Evolutionary conservation across 1,140 invertebrate genomes (phyloP).

Genomic region (Coptotermes formosanus): DNA sequence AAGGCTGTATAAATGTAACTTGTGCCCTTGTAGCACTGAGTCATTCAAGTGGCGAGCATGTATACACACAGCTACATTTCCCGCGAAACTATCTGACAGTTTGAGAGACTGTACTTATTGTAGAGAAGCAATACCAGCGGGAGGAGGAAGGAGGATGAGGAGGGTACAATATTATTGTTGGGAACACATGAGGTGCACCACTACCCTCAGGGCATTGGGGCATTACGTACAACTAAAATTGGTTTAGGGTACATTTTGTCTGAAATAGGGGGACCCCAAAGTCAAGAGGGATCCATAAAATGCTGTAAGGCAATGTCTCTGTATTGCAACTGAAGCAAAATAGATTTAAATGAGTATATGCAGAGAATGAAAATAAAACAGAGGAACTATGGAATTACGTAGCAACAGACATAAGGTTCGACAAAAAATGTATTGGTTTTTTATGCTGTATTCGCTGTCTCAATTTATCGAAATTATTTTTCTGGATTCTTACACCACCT

Average conservation of each 20-base stretch:
- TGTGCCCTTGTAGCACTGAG: not conserved
- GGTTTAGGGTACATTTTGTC: not conserved
- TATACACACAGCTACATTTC: not conserved
- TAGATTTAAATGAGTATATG: not conserved
- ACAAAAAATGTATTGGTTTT: too few species aligned
- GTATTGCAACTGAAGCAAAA: not conserved
- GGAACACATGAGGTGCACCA: constrained; percentile 5
- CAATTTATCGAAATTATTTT: too few species aligned
- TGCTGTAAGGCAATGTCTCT: not conserved
- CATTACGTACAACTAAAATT: constrained; percentile 9
- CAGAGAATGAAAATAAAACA: too few species aligned
- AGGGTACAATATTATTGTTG: not conserved
- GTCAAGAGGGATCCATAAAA: not conserved
- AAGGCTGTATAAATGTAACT: not conserved
- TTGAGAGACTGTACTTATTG: constrained; percentile 1
- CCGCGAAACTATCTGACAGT: not conserved
- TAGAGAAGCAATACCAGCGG: not conserved
- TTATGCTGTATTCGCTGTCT: too few species aligned
- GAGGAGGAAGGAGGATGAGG: not conserved
- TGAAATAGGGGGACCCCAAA: not conserved
- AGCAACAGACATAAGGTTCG: too few species aligned
- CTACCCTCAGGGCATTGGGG: not conserved
- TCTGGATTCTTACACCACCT: too few species aligned
- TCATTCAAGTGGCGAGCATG: not conserved
- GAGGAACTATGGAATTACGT: too few species aligned